Evolutionary conservation across 2,888 invertebrate species (phyloP), one percentile per base, ranked within the genome.

Genomic region (Trileptium ribeirensis): DNA sequence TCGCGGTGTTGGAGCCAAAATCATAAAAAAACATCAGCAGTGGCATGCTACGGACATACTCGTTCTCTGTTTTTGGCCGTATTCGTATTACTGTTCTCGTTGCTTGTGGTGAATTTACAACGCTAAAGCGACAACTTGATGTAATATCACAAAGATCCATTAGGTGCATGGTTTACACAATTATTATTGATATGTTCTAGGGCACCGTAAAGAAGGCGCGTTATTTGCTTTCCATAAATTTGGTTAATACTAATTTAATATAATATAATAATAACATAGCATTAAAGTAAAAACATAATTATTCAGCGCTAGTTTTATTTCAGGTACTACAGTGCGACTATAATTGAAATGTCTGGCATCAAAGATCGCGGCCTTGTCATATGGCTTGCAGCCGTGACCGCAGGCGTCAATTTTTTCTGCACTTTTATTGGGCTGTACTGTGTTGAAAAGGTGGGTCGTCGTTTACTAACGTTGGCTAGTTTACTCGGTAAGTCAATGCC

Each of bases 291-390:
- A 8, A 19, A 31, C 39, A 19, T 39, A 3, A 37, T 34, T 34
- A n/a, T 81, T 81, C 79, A 8, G 36, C 31, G 24, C n/a, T 37
- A 36, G 80, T 19, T 38, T 39, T 24, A 29, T 83, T 84, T 34
- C 85, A 91, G 90, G 90, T 91, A 91, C 86, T 91, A 91, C 86
- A 90, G 90, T 84, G 91, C 91, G 1, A 90, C 90, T 81, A 91
- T 91, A 81, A 91, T 90, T 31, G 87, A 89, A 79, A 90, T 90
- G 88, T 88, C 90, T 0, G 90, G 90, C 29, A 85, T 90, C 0
- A 85, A 87, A 24, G 88, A 90, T 79, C 86, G 88, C 67, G 87
- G 87, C 67, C 85, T 84, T 70, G 91, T 90, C 15, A 90, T 91
- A 81, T 91, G 91, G 91, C 84, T 91, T 79, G 84, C 90, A 1